Base-by-base conservation (phyloP, 2,888 invertebrate species). In the Clostera curtula region DNA sequence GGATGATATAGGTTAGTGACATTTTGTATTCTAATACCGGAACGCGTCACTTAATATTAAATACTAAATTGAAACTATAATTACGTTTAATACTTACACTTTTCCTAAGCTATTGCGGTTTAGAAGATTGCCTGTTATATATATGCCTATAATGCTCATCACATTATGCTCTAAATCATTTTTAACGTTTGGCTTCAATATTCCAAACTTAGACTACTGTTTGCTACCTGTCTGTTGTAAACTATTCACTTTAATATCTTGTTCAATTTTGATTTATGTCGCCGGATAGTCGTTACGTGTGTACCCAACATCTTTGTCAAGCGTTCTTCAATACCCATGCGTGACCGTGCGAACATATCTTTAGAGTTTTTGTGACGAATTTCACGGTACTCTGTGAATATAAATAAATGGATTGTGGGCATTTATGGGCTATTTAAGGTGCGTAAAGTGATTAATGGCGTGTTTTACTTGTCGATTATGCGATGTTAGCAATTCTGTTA, bases 241-340 rank as follows among this genome's bases (percentile, higher is more conserved):
- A 33, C 34, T 27, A 46, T 46, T 55, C 43, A 36, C 45, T 35
- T 67, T 64, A 59, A 73, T 74, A 73, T 72, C 73, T 73, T 72
- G 69, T 76, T 73, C 56, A 60, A 56, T 42, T 63, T 65, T 82
- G 82, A 83, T 82, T 82, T 80, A 82, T 80, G 60, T 40, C 49
- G 44, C 30, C 28, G 45, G 54, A 49, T 55, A 57, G 47, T 58
- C 49, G 39, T 48, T 49, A 48, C 36, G 44, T 48, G 38, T 59
- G 52, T 55, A 51, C 37, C 26, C 36, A 23, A 27, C 38, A 43
- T 36, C 43, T 43, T 49, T 50, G 55, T 50, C 19, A 24, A 10
- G 12, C 21, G 19, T 27, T n/a, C 27, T 10, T 41, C 34, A 40
- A 45, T 42, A 33, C 43, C 33, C 24, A 38, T 31, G 51, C 51